Evolutionary conservation across 2,888 invertebrate species (phyloP).

Genomic region (Tetragonula carbonaria): DNA sequence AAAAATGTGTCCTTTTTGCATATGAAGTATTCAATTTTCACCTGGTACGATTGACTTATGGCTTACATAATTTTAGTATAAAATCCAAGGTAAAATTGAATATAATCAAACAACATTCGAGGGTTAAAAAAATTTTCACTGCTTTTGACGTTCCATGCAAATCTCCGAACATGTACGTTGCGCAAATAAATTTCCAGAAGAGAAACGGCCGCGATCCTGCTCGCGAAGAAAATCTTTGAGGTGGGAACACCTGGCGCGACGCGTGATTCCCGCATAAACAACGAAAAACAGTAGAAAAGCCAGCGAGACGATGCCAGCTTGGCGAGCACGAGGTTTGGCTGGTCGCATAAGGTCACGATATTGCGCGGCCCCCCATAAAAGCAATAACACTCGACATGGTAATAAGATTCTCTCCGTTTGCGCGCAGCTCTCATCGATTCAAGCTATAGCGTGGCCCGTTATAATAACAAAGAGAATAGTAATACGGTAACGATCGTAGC

Average conservation of each 20-base stretch:
- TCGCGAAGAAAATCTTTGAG: not conserved
- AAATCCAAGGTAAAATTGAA: no score
- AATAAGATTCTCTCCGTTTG: conserved; percentile 53
- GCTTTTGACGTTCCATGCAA: no score
- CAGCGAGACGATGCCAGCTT: not conserved
- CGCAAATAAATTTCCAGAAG: no score
- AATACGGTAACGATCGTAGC: conserved; percentile 41
- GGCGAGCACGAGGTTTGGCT: not conserved
- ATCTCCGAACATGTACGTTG: no score
- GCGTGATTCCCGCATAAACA: not conserved
- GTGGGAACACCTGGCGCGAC: not conserved
- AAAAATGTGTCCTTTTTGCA: no score
- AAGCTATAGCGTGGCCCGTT: conserved; percentile 10
- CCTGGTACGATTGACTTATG: no score
- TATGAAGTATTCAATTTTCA: no score
- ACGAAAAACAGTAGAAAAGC: not conserved
- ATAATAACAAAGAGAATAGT: conserved; percentile 47
- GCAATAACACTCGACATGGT: conserved; percentile 33
- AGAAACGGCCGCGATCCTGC: no score
- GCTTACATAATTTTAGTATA: no score
- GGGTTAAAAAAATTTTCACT: no score
- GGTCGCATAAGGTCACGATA: conserved; percentile 20
- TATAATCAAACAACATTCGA: no score
- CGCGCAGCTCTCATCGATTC: conserved; percentile 38
- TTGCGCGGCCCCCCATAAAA: conserved; percentile 28